A percentile compares a stretch with the other conserved stretches of the same genome.
phyloP scores from a whole-genome alignment of 2,797 vertebrate genomes.

The Gymnothorax reevesii region DNA sequence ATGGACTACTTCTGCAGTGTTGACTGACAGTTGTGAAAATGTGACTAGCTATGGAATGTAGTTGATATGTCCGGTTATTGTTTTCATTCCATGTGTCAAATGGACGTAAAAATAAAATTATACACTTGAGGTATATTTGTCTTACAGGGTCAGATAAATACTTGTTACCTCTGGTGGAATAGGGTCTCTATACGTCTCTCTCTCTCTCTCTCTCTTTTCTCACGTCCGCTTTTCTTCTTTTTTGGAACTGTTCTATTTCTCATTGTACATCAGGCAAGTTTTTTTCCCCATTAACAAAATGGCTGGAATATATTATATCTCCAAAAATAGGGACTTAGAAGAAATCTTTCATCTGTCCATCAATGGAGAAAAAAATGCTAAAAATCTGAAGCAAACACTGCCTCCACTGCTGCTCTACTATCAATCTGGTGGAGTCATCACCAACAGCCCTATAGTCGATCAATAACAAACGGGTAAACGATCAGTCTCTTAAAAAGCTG shows the following conservation, averaged over 20 bases:
- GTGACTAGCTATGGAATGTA: too few relatives aligned
- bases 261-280: neutral
- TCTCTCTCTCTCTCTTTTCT: too few relatives aligned
- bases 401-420: neutral
- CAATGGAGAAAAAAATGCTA: neutral
- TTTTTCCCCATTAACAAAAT: neutral
- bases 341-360: neutral
- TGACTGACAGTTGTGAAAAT: too few relatives aligned
- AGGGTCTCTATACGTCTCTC: neutral
- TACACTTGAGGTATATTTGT: too few relatives aligned
- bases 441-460: neutral
- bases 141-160: neutral
- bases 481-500: neutral
- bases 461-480: slow-evolving; percentile 15
- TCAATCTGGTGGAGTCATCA: neutral
- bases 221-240: neutral
- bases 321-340: neutral
- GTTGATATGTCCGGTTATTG: too few relatives aligned
- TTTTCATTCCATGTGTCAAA: too few relatives aligned
- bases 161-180: neutral
- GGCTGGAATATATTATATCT: neutral
- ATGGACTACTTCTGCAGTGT: too few relatives aligned
- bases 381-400: slow-evolving; percentile 8
- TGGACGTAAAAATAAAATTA: too few relatives aligned
- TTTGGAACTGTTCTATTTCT: neutral